These are phyloP conservation scores for Otocyon megalotis DNA, from an alignment of 2,113 vertebrate species.

Conservation along the genomic window DNA sequence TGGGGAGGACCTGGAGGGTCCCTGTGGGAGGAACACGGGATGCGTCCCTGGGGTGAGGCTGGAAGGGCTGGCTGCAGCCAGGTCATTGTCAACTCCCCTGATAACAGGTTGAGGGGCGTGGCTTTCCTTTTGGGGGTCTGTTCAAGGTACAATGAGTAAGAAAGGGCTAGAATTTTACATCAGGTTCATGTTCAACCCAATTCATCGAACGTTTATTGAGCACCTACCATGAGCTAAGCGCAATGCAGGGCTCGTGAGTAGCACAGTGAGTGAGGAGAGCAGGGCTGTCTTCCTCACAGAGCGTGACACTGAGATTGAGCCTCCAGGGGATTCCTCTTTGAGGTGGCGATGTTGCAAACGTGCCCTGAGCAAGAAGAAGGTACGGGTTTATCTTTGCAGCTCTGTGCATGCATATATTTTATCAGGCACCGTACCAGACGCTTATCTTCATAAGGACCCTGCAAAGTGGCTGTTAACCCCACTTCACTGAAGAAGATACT, in stretches of 20 bases:
- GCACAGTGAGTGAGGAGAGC: not conserved
- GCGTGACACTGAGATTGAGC: rapidly evolving
- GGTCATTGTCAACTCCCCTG: too few relatives aligned
- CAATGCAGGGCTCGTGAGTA: not conserved
- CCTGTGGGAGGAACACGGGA: too few relatives aligned
- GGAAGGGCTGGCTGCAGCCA: not conserved
- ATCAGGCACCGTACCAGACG: rapidly evolving
- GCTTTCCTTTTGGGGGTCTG: not conserved
- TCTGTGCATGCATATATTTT: not conserved
- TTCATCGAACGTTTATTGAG: not conserved
- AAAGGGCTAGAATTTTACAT: not conserved
- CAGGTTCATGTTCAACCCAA: not conserved
- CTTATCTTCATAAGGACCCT: not conserved
- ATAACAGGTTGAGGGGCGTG: not conserved
- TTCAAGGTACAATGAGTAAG: not conserved
- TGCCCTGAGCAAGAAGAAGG: not conserved
- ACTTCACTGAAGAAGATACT: not conserved
- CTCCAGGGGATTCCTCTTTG: not conserved
- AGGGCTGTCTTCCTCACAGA: rapidly evolving
- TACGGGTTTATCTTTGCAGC: not conserved
- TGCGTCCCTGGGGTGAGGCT: not conserved
- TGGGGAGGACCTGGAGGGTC: not conserved
- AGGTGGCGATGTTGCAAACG: not conserved
- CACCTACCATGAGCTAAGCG: not conserved
- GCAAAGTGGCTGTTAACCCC: not conserved